phyloP scores from a whole-genome alignment of 2,888 invertebrate genomes.

The Drosophila neonasuta region DNA sequence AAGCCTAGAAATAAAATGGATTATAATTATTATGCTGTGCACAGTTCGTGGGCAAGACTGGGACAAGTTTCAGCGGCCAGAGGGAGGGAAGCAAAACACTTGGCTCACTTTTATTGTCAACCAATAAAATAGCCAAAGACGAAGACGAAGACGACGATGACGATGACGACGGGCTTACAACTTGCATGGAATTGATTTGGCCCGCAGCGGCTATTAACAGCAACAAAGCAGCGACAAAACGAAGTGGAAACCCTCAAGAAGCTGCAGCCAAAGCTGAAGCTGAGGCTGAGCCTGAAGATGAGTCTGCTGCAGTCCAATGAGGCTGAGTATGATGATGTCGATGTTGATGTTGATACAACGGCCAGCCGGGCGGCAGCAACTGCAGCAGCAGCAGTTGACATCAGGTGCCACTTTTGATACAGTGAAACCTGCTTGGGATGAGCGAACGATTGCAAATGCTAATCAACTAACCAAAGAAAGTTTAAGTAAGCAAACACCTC shows the following conservation, averaged over 20 bases:
- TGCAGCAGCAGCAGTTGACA: conserved; percentile 42
- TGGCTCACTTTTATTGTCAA: conserved; percentile 75
- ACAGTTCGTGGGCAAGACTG: conserved; percentile 16
- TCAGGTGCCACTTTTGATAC: conserved; percentile 45
- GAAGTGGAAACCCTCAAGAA: conserved; percentile 13
- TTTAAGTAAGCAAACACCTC: not conserved
- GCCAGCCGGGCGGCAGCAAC: conserved; percentile 16
- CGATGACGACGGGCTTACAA: conserved; percentile 51
- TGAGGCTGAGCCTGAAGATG: conserved; percentile 8
- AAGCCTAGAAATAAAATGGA: conserved; percentile 70
- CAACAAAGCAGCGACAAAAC: conserved; percentile 58
- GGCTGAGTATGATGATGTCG: conserved; percentile 20
- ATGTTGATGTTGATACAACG: conserved; percentile 35
- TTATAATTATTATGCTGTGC: conserved; percentile 71
- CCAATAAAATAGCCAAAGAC: conserved; percentile 70
- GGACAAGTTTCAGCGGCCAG: not conserved
- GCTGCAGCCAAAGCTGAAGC: conserved; percentile 3
- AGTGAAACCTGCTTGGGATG: conserved; percentile 22
- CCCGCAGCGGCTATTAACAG: conserved; percentile 72
- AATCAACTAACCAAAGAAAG: not conserved
- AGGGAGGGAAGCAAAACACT: conserved; percentile 26
- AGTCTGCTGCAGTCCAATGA: conserved; percentile 14
- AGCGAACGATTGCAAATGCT: not conserved
- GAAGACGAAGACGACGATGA: conserved; percentile 7
- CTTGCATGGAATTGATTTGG: conserved; percentile 72